phyloP scores from a whole-genome alignment of 2,113 vertebrate genomes.

The Todiramphus saurophagus region DNA sequence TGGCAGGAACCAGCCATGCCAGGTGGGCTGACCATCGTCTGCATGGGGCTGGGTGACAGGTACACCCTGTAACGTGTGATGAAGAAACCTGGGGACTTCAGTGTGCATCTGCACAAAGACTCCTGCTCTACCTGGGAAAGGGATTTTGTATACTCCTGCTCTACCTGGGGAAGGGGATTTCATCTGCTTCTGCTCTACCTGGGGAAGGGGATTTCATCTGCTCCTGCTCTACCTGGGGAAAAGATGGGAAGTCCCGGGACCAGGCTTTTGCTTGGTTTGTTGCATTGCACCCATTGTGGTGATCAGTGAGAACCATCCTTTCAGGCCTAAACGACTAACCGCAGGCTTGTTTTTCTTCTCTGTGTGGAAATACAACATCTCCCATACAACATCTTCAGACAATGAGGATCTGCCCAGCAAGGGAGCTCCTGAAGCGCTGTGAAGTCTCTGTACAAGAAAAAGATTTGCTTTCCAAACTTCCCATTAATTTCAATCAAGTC shows the following conservation, averaged over 20 bases:
- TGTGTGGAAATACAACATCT: neutral
- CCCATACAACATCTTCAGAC: too few species aligned
- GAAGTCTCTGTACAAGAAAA: neutral
- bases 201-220: neutral
- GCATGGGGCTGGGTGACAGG: too few species aligned
- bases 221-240: neutral
- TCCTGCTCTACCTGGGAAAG: neutral
- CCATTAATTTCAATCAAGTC: neutral
- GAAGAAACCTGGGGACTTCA: too few species aligned
- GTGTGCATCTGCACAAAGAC: too few species aligned
- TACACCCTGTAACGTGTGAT: too few species aligned
- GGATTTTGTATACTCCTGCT: neutral
- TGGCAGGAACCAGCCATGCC: neutral
- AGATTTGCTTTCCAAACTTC: neutral
- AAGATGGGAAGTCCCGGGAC: neutral
- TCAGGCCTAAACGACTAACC: neutral
- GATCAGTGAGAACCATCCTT: too few species aligned
- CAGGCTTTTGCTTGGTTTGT: neutral
- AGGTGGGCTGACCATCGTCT: too few species aligned
- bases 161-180: neutral
- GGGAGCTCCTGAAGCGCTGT: neutral
- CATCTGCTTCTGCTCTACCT: neutral
- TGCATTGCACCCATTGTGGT: rapidly evolving
- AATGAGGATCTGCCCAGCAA: neutral
- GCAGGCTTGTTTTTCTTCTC: neutral